Evolutionary conservation across 1,140 invertebrate species (phyloP).

Genomic region (Nixonia krombeini): DNA sequence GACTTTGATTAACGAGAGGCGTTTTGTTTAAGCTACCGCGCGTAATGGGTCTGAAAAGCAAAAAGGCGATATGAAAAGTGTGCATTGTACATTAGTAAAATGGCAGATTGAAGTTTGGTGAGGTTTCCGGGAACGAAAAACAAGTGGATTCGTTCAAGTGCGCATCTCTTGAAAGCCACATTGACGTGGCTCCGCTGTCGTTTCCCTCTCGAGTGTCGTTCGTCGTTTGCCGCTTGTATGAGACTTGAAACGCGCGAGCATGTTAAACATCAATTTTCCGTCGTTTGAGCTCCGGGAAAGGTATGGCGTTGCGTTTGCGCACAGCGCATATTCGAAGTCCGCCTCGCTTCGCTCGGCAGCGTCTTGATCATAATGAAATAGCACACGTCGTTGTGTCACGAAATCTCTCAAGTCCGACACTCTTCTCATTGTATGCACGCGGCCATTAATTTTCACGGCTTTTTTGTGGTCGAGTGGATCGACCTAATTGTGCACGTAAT

Average conservation of each 20-base stretch:
- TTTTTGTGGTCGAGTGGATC: constrained; percentile 37
- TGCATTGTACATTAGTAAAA: background rate
- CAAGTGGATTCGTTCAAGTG: constrained; percentile 35
- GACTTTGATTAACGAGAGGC: no score
- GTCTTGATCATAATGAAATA: constrained; percentile 41
- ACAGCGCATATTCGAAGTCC: background rate
- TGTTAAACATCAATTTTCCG: constrained; percentile 44
- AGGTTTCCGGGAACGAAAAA: no score
- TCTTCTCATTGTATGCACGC: constrained; percentile 35
- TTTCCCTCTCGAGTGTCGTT: constrained; percentile 38
- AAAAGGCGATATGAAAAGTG: constrained; percentile 6
- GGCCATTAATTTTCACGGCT: constrained; percentile 41
- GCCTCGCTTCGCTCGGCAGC: constrained; percentile 14
- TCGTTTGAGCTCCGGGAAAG: constrained; percentile 22
- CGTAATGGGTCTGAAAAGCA: background rate
- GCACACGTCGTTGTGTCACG: constrained; percentile 31
- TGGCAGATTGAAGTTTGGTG: constrained; percentile 2
- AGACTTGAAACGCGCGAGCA: constrained; percentile 32
- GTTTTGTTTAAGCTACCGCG: no score
- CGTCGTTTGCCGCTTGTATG: constrained; percentile 29
- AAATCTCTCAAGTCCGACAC: constrained; percentile 41
- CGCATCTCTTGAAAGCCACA: constrained; percentile 26
- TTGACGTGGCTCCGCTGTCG: constrained; percentile 28
- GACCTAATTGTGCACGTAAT: constrained; percentile 45
- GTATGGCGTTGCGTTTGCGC: constrained; percentile 21